Percentiles rank a stretch among this genome's conserved stretches.
Evolutionary conservation across 2,113 vertebrate genomes (phyloP).

Genomic region (Gobiocypris rarus): DNA sequence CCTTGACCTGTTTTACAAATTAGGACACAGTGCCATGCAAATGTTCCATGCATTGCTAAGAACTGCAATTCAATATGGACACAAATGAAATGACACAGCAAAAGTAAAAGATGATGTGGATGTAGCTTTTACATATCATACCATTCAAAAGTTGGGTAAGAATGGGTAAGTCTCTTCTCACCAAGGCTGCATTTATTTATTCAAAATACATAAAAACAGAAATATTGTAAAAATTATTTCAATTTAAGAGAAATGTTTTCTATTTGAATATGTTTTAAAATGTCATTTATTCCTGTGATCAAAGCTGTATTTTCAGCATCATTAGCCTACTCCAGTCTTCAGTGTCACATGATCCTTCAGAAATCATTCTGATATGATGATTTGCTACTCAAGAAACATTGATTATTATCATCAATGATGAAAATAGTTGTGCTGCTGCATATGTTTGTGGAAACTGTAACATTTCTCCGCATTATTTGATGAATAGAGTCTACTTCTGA

Average conservation of each 20-base stretch:
- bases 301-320: not conserved
- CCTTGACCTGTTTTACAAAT: constrained; percentile 35
- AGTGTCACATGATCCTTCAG: not conserved
- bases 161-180: not conserved
- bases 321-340: not conserved
- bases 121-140: not conserved
- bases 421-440: not conserved
- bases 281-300: not conserved
- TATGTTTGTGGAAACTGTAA: not conserved
- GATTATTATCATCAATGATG: not conserved
- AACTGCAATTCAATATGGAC: constrained; percentile 7
- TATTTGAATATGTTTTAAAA: not conserved
- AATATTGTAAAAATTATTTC: not conserved
- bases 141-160: not conserved
- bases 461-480: not conserved
- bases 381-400: not conserved
- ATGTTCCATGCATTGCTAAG: not conserved
- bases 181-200: not conserved
- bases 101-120: not conserved
- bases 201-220: not conserved
- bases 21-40: constrained; percentile 20
- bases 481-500: not conserved
- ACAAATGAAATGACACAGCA: not conserved
- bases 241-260: not conserved
- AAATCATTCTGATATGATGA: not conserved